phyloP scores from a whole-genome alignment of 2,113 vertebrate genomes.

The Gavia stellata region DNA sequence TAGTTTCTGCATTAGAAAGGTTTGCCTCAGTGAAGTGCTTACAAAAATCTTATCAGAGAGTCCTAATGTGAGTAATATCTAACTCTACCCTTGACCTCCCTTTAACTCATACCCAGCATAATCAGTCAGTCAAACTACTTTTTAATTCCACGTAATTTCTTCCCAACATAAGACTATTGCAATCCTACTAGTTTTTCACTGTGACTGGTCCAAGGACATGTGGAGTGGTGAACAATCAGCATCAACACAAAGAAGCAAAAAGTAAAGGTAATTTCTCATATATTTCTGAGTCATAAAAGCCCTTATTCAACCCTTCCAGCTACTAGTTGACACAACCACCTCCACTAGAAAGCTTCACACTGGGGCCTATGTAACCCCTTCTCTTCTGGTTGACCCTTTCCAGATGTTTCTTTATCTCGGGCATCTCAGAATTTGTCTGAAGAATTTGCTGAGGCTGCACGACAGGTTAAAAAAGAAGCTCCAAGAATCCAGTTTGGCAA shows the following conservation, averaged over 20 bases:
- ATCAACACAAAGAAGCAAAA: not conserved
- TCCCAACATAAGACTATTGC: not conserved
- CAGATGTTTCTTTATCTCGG: conserved; percentile 77
- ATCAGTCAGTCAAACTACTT: not conserved
- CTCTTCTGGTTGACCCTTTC: not conserved
- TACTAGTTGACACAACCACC: not conserved
- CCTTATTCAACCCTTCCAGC: not conserved
- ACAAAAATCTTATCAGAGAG: not conserved
- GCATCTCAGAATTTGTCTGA: conserved; percentile 68
- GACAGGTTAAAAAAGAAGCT: conserved; percentile 77
- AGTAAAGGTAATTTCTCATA: not conserved
- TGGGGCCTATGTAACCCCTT: not conserved
- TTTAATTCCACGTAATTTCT: not conserved
- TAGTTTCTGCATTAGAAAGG: not conserved
- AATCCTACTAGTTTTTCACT: not conserved
- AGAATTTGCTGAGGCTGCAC: conserved; percentile 79
- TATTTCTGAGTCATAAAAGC: not conserved
- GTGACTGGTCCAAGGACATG: not conserved
- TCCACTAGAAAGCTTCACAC: not conserved
- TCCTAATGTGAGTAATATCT: not conserved
- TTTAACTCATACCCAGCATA: not conserved
- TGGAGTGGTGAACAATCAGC: not conserved
- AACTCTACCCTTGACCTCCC: not conserved
- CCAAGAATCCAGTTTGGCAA: conserved; percentile 76
- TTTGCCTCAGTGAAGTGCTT: not conserved